phyloP scores from a whole-genome alignment of 2,797 vertebrate species.

The Nasua narica region DNA sequence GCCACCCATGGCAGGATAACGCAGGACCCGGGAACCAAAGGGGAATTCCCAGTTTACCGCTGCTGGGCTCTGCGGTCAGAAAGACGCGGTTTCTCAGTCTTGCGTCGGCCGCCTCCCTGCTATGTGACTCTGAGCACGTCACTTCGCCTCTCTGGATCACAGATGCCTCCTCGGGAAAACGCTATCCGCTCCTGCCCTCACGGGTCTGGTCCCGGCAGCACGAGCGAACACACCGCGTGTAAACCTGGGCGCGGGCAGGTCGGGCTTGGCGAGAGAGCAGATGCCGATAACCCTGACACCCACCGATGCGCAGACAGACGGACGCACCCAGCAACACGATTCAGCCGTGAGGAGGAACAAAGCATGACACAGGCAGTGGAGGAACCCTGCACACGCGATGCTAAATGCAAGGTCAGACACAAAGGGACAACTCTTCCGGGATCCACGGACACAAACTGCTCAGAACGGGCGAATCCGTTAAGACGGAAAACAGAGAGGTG shows the following conservation, averaged over 20 bases:
- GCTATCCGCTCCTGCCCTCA: neutral
- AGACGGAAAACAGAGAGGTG: rapidly evolving
- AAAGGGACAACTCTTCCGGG: neutral
- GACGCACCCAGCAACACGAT: rapidly evolving
- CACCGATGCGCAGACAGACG: rapidly evolving
- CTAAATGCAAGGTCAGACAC: neutral
- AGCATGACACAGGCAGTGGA: rapidly evolving
- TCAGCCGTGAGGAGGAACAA: neutral
- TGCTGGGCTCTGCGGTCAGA: neutral
- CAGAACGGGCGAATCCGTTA: rapidly evolving
- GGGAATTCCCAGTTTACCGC: too few relatives aligned
- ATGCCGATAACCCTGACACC: neutral
- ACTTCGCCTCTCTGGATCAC: neutral
- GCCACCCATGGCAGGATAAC: rapidly evolving
- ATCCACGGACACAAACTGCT: rapidly evolving
- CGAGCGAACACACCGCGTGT: rapidly evolving
- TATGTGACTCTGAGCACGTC: neutral
- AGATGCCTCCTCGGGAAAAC: neutral
- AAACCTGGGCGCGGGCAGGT: rapidly evolving
- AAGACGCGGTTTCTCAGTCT: neutral
- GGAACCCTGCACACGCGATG: too few relatives aligned
- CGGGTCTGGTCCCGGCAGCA: neutral
- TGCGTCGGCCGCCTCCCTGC: neutral
- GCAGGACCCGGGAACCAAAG: neutral
- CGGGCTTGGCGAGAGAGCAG: rapidly evolving